Evolutionary conservation across 1,140 invertebrate genomes (phyloP).

Genomic region (Cotesia chilonis): DNA sequence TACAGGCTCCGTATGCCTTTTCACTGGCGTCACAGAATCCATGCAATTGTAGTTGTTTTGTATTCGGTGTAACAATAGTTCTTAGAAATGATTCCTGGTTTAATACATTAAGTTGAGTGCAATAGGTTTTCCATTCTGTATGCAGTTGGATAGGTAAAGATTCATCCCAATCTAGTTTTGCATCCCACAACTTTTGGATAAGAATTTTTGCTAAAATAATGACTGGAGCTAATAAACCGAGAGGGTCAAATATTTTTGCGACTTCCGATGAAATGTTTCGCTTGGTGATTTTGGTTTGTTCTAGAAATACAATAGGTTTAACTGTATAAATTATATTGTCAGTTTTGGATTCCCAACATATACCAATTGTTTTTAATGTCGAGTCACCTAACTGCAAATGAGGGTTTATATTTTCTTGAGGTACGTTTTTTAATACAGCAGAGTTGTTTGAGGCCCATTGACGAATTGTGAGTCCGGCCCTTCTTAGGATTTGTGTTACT

Average conservation of each 20-base stretch:
- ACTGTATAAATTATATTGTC: conserved; percentile 18
- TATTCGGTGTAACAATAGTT: conserved; percentile 30
- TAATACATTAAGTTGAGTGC: conserved; percentile 34
- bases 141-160: conserved; percentile 44
- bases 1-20: conserved; percentile 46
- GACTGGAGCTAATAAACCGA: conserved; percentile 31
- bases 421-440: conserved; percentile 1
- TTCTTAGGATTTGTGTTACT: not conserved
- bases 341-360: conserved; percentile 13
- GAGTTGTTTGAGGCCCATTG: conserved; percentile 16
- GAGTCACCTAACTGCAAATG: conserved; percentile 4
- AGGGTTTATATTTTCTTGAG: not conserved
- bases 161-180: conserved; percentile 59
- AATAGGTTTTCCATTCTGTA: conserved; percentile 40
- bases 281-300: conserved; percentile 22
- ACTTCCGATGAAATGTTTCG: conserved; percentile 30
- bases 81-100: conserved; percentile 38
- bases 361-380: conserved; percentile 28
- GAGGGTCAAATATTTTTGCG: conserved; percentile 58
- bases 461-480: not conserved
- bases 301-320: not conserved
- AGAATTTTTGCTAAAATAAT: conserved; percentile 57
- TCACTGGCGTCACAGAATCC: conserved; percentile 52
- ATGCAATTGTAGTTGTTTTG: conserved; percentile 43
- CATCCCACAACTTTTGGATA: conserved; percentile 59